phyloP scores from a whole-genome alignment of 2,797 vertebrate genomes.

The Falco novaeseelandiae region DNA sequence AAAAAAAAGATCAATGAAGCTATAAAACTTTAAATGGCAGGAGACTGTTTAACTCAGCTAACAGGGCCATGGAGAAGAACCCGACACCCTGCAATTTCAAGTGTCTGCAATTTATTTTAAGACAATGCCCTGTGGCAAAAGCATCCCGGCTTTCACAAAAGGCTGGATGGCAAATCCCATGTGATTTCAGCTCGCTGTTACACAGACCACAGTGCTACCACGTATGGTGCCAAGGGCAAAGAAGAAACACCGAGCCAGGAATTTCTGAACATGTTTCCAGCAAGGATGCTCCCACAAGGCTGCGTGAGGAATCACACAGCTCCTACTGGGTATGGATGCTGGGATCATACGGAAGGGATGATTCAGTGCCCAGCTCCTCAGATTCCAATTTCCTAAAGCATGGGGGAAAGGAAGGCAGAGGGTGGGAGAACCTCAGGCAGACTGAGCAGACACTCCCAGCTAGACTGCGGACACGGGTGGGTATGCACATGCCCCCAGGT shows the following conservation, averaged over 20 bases:
- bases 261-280: not conserved
- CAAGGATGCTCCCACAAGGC: not conserved
- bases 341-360: not conserved
- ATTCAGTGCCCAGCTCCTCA: not conserved
- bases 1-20: not conserved
- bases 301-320: not conserved
- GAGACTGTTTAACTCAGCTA: not conserved
- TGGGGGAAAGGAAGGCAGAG: not conserved
- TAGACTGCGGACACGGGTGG: not conserved
- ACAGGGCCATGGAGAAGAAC: not conserved
- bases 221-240: not conserved
- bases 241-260: not conserved
- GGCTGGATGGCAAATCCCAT: not conserved
- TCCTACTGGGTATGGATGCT: not conserved
- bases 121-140: not conserved
- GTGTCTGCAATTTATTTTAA: not conserved
- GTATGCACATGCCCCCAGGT: not conserved
- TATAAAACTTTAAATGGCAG: not conserved
- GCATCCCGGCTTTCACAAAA: not conserved
- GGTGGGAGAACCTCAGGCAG: not conserved
- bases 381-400: not conserved
- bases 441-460: not conserved
- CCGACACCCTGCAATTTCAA: not conserved
- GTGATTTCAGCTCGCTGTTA: not conserved
- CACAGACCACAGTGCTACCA: fast-evolving